Conservation (phyloP, 2,113 vertebrate species). For the Tricholaema leucomelas region DNA sequence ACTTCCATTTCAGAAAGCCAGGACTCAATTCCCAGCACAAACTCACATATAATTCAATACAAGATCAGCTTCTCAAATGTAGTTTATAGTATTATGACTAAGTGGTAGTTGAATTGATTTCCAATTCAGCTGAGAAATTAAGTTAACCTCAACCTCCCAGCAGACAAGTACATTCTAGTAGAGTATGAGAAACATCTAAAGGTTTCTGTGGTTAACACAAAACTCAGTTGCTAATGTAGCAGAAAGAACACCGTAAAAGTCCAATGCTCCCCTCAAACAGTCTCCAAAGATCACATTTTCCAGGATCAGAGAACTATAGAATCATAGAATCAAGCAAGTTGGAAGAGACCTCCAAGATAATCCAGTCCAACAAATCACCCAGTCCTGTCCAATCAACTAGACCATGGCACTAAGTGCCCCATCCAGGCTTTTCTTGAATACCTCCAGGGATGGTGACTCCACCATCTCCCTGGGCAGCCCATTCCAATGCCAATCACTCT, state of each 20-base stretch:
- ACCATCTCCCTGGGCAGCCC: too few species aligned
- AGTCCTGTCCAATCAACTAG: too few species aligned
- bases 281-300: neutral
- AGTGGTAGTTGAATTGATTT: slow-evolving; percentile 73
- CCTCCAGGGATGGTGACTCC: too few species aligned
- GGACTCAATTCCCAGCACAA: slow-evolving; percentile 66
- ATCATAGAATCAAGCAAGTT: too few species aligned
- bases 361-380: too few species aligned
- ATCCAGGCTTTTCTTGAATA: too few species aligned
- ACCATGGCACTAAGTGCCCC: too few species aligned
- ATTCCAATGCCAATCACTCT: too few species aligned
- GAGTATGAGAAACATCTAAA: slow-evolving; percentile 30
- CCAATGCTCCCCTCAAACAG: neutral
- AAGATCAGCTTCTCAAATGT: slow-evolving; percentile 52
- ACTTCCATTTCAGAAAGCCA: slow-evolving; percentile 47
- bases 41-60: slow-evolving; percentile 62
- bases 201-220: slow-evolving; percentile 51
- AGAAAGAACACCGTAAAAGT: neutral
- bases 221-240: neutral
- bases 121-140: slow-evolving; percentile 75
- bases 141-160: slow-evolving; percentile 75
- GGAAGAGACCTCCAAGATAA: too few species aligned
- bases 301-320: too few species aligned
- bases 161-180: slow-evolving; percentile 40
- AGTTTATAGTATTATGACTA: slow-evolving; percentile 73